Percentiles rank a stretch among this genome's conserved stretches.
phyloP scores from a whole-genome alignment of 2,113 vertebrate species.

The Triplophysa siluroides region DNA sequence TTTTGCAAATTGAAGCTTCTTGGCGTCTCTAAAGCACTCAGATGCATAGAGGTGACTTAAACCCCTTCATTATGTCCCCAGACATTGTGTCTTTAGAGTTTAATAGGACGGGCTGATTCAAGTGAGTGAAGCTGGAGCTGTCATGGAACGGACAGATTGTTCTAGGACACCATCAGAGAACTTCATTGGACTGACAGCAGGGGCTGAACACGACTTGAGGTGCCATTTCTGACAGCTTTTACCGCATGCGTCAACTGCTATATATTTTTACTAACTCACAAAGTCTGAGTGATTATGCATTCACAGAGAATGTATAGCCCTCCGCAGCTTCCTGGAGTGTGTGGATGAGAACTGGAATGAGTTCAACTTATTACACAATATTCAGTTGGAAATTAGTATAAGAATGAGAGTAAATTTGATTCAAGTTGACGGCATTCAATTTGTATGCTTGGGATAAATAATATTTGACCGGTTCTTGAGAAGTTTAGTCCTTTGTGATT shows the following conservation, averaged over 20 bases:
- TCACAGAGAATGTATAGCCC: not conserved
- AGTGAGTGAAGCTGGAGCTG: not conserved
- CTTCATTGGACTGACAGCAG: constrained; percentile 11
- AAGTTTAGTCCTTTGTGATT: not conserved
- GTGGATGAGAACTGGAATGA: not conserved
- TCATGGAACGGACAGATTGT: not conserved
- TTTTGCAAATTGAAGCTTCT: no score
- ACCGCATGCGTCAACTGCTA: not conserved
- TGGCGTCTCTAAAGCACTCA: not conserved
- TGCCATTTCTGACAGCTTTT: constrained; percentile 1
- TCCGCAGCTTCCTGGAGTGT: not conserved
- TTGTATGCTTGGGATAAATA: not conserved
- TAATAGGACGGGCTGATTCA: not conserved
- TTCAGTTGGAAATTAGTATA: constrained; percentile 5
- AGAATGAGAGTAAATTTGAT: not conserved
- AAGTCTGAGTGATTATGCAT: constrained; percentile 5
- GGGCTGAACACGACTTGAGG: constrained; percentile 21
- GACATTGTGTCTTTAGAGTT: not conserved
- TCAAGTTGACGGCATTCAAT: not conserved
- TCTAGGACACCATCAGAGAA: constrained; percentile 10
- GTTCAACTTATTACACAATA: constrained; percentile 1
- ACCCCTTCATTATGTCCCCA: no score
- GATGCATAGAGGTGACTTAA: no score
- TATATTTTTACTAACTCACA: not conserved
- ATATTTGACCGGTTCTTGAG: not conserved